Evolutionary conservation across 2,888 invertebrate species (phyloP).

Genomic region (Tiphia femorata): DNA sequence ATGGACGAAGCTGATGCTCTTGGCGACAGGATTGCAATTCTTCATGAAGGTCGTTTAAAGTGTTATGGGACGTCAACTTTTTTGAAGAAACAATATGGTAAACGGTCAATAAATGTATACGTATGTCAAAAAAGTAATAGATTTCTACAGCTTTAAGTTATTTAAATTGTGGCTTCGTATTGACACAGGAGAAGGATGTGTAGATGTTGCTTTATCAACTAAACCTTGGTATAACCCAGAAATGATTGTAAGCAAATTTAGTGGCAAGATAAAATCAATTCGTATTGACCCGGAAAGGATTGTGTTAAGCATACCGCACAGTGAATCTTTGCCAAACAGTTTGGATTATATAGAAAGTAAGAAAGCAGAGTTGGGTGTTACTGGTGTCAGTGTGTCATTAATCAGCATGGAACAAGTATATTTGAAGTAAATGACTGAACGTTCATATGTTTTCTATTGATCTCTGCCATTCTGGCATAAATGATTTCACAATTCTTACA

Average conservation of each 20-base stretch:
- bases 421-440: slow-evolving; percentile 77
- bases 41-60: slow-evolving; percentile 80
- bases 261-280: slow-evolving; percentile 64
- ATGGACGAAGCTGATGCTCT: slow-evolving; percentile 97
- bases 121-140: neutral
- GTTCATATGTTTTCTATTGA: no score
- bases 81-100: slow-evolving; percentile 79
- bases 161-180: slow-evolving; percentile 3
- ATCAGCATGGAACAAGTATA: slow-evolving; percentile 96
- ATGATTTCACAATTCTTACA: slow-evolving; percentile 21
- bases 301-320: slow-evolving; percentile 73
- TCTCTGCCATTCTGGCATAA: slow-evolving; percentile 8
- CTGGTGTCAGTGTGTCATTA: slow-evolving; percentile 84
- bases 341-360: slow-evolving; percentile 76
- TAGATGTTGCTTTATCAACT: slow-evolving; percentile 62
- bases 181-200: slow-evolving; percentile 54
- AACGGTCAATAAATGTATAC: slow-evolving; percentile 25
- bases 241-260: slow-evolving; percentile 66
- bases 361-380: slow-evolving; percentile 76
- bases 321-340: slow-evolving; percentile 73
- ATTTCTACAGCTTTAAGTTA: neutral
- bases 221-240: slow-evolving; percentile 56
- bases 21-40: slow-evolving; percentile 90
- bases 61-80: slow-evolving; percentile 88
- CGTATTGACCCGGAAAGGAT: slow-evolving; percentile 70